phyloP scores from a whole-genome alignment of 2,113 vertebrate genomes.

The Malurus melanocephalus region DNA sequence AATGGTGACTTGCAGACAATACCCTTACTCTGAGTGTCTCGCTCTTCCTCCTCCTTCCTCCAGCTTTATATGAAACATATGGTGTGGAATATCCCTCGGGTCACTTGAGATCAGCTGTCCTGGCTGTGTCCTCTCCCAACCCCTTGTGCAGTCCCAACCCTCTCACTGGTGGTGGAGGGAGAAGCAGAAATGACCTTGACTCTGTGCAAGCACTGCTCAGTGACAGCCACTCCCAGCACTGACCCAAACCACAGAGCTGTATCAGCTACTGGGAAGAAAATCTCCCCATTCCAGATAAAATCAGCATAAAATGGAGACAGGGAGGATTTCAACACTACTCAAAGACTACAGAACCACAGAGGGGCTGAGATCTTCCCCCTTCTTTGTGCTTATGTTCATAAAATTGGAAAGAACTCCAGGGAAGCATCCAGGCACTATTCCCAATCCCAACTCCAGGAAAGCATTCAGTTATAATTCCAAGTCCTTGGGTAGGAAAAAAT shows the following conservation, averaged over 20 bases:
- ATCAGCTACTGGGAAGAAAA: not conserved
- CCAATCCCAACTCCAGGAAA: not conserved
- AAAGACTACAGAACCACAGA: not conserved
- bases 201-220: not conserved
- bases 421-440: not conserved
- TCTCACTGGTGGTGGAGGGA: not conserved
- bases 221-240: not conserved
- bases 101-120: not conserved
- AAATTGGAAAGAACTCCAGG: not conserved
- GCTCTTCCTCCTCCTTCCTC: not conserved
- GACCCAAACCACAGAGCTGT: not conserved
- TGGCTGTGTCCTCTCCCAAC: not conserved
- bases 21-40: not conserved
- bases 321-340: not conserved
- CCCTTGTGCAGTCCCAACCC: not conserved
- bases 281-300: not conserved
- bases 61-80: not conserved
- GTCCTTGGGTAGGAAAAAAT: not conserved
- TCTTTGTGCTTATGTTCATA: not conserved
- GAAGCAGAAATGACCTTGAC: not conserved
- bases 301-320: not conserved
- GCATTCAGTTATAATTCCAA: not conserved
- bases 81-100: not conserved
- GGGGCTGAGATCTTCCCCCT: not conserved
- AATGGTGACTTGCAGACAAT: not conserved